phyloP scores from a whole-genome alignment of 2,888 invertebrate genomes.

The Celastrina argiolus region DNA sequence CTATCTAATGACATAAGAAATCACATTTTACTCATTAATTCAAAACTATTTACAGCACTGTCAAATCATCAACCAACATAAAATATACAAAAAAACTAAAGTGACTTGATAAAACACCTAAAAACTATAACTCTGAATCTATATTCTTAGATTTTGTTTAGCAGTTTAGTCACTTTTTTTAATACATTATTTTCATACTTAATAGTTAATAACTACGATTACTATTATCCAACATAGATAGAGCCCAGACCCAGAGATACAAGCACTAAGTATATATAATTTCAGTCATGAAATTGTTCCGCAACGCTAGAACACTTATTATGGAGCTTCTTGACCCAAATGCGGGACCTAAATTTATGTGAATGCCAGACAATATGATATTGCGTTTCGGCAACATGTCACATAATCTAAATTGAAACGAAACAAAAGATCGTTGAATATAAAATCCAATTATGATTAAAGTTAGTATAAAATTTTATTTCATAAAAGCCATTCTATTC shows the following conservation, averaged over 20 bases:
- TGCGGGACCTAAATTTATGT: neutral
- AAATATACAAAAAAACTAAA: no score
- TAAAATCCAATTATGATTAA: constrained; percentile 5
- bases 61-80: no score
- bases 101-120: no score
- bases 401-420: neutral
- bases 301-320: constrained; percentile 3
- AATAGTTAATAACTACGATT: no score
- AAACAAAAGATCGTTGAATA: neutral
- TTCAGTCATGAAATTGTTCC: constrained; percentile 3
- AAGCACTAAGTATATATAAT: neutral
- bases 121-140: no score
- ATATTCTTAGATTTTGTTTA: no score
- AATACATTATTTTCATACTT: no score
- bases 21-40: no score
- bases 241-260: neutral
- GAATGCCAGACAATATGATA: neutral
- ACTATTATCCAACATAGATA: no score
- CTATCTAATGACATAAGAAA: no score
- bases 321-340: constrained; percentile 14
- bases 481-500: constrained; percentile 1
- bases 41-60: no score
- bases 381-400: neutral
- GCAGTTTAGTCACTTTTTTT: no score
- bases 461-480: constrained; percentile 2